Evolutionary conservation across 1,140 invertebrate species (phyloP), one percentile per base, ranked within the genome.

Genomic region (Manduca sexta): DNA sequence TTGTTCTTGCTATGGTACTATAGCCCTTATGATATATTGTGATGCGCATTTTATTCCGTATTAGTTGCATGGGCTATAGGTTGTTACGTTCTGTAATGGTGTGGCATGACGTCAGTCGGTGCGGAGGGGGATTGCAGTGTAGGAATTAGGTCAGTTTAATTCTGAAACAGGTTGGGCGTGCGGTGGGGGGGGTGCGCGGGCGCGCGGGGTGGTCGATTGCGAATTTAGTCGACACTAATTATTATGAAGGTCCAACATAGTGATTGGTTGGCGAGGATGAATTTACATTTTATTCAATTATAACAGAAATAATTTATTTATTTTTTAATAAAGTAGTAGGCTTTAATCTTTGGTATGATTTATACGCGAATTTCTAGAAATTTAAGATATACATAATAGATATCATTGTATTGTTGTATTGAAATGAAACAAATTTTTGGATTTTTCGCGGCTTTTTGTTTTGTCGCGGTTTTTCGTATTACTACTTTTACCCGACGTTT

Each of bases 101-200:
- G 37, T 41, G 35, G 11, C n/a, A 79, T 84, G 78, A 84, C 81
- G 81, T 84, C 81, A 81, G 62, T 70, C 17, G 60, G 60, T 71
- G 69, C 59, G 74, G 70, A 69, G 76, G 68, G 78, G 74, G 72
- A 45, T 41, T 82, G 81, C 81, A 84, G 69, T 53, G 44, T 18
- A 57, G 69, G 68, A 84, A 82, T 82, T 76, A 69, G 81, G 81
- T 82, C 81, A 84, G 81, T 84, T 84, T 84, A 78, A 82, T 84
- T 84, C 81, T 84, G 71, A 84, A 82, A 84, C 74, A 70, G 73
- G 73, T 67, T 72, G 57, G 65, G 60, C 35, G 50, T 38, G 45
- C 38, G 48, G 48, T 37, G 64, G 49, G 51, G 14, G 10, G 10
- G 21, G n/a, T 30, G 43, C 12, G 31, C 2, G 49, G 33, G 50